phyloP scores from a whole-genome alignment of 2,888 invertebrate species.

The Xestia sexstrigata region DNA sequence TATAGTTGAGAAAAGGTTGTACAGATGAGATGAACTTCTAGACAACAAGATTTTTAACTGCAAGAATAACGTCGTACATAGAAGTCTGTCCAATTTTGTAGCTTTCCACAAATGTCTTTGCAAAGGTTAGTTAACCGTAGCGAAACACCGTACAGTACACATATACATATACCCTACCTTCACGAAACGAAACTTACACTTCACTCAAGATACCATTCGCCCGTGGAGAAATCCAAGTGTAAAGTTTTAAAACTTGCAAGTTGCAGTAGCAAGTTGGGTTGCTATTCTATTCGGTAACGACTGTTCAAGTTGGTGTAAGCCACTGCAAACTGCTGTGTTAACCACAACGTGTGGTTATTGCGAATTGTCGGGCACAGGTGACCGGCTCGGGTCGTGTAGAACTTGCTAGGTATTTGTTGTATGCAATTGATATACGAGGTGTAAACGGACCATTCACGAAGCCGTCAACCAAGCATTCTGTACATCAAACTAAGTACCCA shows the following conservation, averaged over 20 bases:
- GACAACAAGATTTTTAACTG: not conserved
- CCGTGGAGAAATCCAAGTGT: constrained; percentile 52
- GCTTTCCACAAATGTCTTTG: not conserved
- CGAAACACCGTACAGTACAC: not conserved
- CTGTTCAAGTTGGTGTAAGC: constrained; percentile 16
- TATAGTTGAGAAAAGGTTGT: not conserved
- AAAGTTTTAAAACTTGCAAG: constrained; percentile 51
- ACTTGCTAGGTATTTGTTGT: not conserved
- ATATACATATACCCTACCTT: not conserved
- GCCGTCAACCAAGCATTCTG: no score
- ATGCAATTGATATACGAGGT: not conserved
- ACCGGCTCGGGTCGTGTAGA: not conserved
- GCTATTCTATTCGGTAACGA: constrained; percentile 39
- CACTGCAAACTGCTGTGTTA: not conserved
- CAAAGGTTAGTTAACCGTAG: constrained; percentile 3
- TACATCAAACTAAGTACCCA: no score
- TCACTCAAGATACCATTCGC: constrained; percentile 15
- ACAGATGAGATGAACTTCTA: not conserved
- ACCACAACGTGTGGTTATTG: constrained; percentile 22
- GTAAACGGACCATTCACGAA: no score
- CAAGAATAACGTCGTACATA: not conserved
- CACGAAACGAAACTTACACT: constrained; percentile 22
- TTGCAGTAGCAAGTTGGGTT: constrained; percentile 18
- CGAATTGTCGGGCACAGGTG: constrained; percentile 26
- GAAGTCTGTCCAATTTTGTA: not conserved